Evolutionary conservation across 2,113 vertebrate species (phyloP).

Genomic region (Phaetusa simplex): DNA sequence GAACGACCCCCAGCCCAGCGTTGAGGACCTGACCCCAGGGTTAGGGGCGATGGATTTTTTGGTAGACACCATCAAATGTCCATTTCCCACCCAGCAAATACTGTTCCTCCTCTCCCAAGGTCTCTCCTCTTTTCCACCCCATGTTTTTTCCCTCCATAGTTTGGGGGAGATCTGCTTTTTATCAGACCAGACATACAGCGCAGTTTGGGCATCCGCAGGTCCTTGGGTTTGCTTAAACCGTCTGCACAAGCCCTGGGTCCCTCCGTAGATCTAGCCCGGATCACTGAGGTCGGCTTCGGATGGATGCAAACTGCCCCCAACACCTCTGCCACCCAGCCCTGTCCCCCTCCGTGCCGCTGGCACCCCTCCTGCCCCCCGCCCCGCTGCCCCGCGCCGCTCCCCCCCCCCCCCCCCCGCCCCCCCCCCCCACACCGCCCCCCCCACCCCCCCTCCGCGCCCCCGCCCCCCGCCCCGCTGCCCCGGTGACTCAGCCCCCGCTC

Average conservation of each 20-base stretch:
- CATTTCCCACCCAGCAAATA: not conserved
- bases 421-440: too few species aligned
- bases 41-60: not conserved
- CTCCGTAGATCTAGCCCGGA: not conserved
- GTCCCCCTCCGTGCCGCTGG: not conserved
- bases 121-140: not conserved
- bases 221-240: not conserved
- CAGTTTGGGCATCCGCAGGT: accelerated
- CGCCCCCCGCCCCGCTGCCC: not conserved
- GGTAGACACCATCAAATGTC: not conserved
- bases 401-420: too few species aligned
- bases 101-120: not conserved
- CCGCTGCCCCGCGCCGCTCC: accelerated
- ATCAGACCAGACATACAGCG: not conserved
- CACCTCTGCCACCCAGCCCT: not conserved
- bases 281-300: not conserved
- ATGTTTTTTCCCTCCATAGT: not conserved
- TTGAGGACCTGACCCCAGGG: not conserved
- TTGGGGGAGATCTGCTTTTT: not conserved
- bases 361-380: not conserved
- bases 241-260: not conserved
- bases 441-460: not conserved
- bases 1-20: not conserved
- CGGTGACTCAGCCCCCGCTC: not conserved
- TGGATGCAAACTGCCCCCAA: not conserved